These are phyloP conservation scores for Diplazon laetatorius DNA, from an alignment of 2,888 invertebrate genomes.

Conservation along the genomic window DNA sequence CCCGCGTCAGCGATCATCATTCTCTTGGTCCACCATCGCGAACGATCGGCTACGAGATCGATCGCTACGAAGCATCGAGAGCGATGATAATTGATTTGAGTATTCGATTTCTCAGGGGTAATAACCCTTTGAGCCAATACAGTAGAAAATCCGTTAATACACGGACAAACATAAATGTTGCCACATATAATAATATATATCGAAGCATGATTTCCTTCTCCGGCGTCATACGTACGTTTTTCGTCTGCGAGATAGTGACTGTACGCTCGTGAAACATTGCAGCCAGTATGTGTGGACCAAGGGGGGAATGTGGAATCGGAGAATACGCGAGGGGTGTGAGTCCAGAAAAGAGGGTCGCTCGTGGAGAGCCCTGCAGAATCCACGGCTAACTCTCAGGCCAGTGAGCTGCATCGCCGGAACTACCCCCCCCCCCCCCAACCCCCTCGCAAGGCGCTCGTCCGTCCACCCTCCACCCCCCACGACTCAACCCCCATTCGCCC, in stretches of 20 bases:
- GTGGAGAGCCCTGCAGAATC: slow-evolving; percentile 75
- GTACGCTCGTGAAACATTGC: slow-evolving; percentile 63
- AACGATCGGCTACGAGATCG: too few relatives aligned
- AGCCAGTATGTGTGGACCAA: slow-evolving; percentile 66
- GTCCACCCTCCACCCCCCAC: slow-evolving; percentile 41
- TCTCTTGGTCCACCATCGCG: slow-evolving; percentile 44
- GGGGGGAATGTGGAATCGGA: slow-evolving; percentile 65
- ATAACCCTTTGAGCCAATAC: too few relatives aligned
- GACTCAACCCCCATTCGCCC: slow-evolving; percentile 31
- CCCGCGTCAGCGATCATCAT: slow-evolving; percentile 17
- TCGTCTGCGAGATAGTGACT: slow-evolving; percentile 48
- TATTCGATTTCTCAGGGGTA: too few relatives aligned
- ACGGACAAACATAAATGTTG: too few relatives aligned
- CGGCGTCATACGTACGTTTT: slow-evolving; percentile 52
- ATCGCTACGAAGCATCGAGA: too few relatives aligned
- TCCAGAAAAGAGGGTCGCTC: slow-evolving; percentile 80
- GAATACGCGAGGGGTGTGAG: slow-evolving; percentile 78
- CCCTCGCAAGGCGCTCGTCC: slow-evolving; percentile 60
- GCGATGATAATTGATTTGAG: too few relatives aligned
- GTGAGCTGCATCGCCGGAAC: slow-evolving; percentile 76
- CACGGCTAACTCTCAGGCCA: slow-evolving; percentile 75
- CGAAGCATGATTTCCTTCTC: too few relatives aligned
- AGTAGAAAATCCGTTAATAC: too few relatives aligned
- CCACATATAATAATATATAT: too few relatives aligned
- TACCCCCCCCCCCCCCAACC: slow-evolving; percentile 65